Evolutionary conservation across 2,113 vertebrate species (phyloP), one percentile per base, ranked within the genome.

Genomic region (Seriola aureovittata): DNA sequence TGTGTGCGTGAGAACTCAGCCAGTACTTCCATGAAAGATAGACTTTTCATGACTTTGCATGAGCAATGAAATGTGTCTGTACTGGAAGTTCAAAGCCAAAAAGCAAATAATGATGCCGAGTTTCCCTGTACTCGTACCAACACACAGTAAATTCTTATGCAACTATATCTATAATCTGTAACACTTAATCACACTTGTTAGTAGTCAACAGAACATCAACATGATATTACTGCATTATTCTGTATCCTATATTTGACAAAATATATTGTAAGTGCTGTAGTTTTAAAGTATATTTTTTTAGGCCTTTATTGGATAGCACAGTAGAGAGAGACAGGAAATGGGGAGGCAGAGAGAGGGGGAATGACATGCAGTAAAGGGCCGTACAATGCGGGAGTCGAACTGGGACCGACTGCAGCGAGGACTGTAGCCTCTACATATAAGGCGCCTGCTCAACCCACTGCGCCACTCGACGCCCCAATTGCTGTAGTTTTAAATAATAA

Each of bases 1-100:
- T 64, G 65, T 62, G 75, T 83, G 89, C 55, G 42, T 82, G 86
- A 85, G 88, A 90, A 42, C 71, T 40, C 80, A 42, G 85, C 59
- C 67, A 54, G 46, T 25, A 12, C 77, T 65, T 80, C 73, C 79
- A 81, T 62, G 54, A 80, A 87, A 81, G 74, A 68, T 85, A 14
- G 4, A 59, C 32, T 38, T 0, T 58, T 73, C 44, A n/a, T 9
- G 59, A 52, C 48, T 78, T 54, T 75, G 71, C 60, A 12, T 60
- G 68, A 81, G 70, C 68, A 64, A 4, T 67, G 29, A 52, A 23
- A 25, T 12, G 57, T n/a, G 29, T 78, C 63, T 59, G 8, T 5
- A 11, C 17, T 0, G 13, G 3, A 82, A 54, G 44, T 69, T 36
- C 2, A 59, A n/a, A 14, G 42, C 46, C 63, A 62, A 6, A 34